Evolutionary conservation across 2,113 vertebrate genomes (phyloP).

Genomic region (Phyllostomus hastatus): DNA sequence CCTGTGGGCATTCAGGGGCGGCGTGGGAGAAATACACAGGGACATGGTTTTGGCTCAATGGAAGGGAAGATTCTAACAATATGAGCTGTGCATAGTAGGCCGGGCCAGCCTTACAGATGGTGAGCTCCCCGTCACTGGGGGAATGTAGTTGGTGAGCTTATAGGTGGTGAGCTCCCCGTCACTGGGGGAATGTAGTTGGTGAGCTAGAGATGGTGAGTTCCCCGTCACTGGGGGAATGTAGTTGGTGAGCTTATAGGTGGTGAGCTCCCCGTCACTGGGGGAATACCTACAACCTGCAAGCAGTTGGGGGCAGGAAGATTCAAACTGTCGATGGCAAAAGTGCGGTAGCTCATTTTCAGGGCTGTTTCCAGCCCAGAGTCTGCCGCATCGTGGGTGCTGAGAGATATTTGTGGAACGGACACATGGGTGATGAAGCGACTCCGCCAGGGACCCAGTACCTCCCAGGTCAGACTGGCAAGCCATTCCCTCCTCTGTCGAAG

Average conservation of each 20-base stretch:
- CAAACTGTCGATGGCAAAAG: neutral
- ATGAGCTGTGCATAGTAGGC: neutral
- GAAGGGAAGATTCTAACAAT: no score
- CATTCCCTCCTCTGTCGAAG: neutral
- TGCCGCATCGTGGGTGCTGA: neutral
- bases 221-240: neutral
- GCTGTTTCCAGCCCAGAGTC: neutral
- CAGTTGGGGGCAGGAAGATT: neutral
- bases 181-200: neutral
- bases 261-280: neutral
- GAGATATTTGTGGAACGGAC: neutral
- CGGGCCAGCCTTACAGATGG: accelerated
- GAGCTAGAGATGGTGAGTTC: neutral
- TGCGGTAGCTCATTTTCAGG: neutral
- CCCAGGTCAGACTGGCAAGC: neutral
- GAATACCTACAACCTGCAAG: neutral
- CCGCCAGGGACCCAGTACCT: neutral
- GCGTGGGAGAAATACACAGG: accelerated
- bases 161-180: no score
- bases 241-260: no score
- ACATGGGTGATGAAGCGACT: neutral
- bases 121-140: neutral
- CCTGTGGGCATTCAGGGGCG: neutral
- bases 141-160: neutral
- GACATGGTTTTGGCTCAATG: neutral